Percentiles rank a stretch among this genome's conserved stretches.
Conservation (phyloP, 2,888 invertebrate genomes). For the Dexiosoma caninum region DNA sequence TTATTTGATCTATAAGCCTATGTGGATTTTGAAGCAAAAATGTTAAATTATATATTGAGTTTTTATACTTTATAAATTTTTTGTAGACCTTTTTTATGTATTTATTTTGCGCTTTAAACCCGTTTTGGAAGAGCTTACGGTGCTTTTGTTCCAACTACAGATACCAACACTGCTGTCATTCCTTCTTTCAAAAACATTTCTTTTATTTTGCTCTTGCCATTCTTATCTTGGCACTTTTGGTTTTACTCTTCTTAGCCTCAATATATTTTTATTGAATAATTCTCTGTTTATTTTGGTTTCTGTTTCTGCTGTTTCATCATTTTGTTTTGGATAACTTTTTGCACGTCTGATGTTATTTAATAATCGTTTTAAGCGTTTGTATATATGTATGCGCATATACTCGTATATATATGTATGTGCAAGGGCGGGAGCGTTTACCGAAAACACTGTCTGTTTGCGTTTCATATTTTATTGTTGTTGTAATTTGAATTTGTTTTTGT, state of each 20-base stretch:
- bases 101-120: too few relatives aligned
- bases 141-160: too few relatives aligned
- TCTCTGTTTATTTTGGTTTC: slow-evolving; percentile 35
- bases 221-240: neutral
- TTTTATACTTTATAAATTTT: too few relatives aligned
- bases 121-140: too few relatives aligned
- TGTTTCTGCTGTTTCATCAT: neutral
- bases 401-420: neutral
- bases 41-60: too few relatives aligned
- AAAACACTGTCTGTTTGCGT: slow-evolving; percentile 11
- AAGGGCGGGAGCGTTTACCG: neutral
- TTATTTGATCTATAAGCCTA: too few relatives aligned
- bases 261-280: neutral
- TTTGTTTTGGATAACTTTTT: slow-evolving; percentile 34
- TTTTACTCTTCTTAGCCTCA: neutral
- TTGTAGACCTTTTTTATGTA: too few relatives aligned
- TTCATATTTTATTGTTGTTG: slow-evolving; percentile 16
- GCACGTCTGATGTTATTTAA: slow-evolving; percentile 51
- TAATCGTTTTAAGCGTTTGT: neutral
- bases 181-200: neutral
- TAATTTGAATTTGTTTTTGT: slow-evolving; percentile 15
- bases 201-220: neutral
- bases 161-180: too few relatives aligned
- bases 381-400: neutral
- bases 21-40: too few relatives aligned